Percentiles rank a stretch among this genome's conserved stretches.
Conservation (phyloP, 2,888 invertebrate species). For the Bimastos eiseni region DNA sequence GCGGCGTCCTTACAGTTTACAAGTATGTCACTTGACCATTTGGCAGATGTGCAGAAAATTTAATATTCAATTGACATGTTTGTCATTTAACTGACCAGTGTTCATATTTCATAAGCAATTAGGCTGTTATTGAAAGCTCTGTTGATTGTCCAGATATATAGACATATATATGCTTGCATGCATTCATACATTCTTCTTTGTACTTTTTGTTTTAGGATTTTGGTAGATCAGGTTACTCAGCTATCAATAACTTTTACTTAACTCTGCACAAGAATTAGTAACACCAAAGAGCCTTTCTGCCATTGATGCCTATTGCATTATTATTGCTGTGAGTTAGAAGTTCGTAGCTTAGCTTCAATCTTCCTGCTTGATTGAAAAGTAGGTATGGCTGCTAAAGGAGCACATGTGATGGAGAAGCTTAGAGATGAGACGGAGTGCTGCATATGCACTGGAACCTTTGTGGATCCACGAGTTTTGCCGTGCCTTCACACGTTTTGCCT, state of each 20-base stretch:
- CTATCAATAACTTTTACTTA: background rate
- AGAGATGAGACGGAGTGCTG: slow-evolving; percentile 15
- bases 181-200: too few relatives aligned
- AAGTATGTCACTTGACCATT: too few relatives aligned
- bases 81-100: too few relatives aligned
- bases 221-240: too few relatives aligned
- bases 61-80: too few relatives aligned
- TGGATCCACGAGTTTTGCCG: background rate
- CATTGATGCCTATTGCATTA: background rate
- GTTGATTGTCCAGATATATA: too few relatives aligned
- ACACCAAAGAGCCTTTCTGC: background rate
- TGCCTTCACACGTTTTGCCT: slow-evolving; percentile 17
- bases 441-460: background rate
- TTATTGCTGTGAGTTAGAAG: background rate
- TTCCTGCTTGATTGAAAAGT: background rate
- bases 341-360: background rate
- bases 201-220: too few relatives aligned
- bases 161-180: too few relatives aligned
- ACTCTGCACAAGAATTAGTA: background rate
- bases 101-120: too few relatives aligned
- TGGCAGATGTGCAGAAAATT: too few relatives aligned
- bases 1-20: too few relatives aligned
- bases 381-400: background rate
- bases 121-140: too few relatives aligned
- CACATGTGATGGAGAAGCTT: background rate